A percentile compares a stretch with the other conserved stretches of the same genome.
Conservation (phyloP, 1,140 invertebrate genomes). For the Elymnias hypermnestra region DNA sequence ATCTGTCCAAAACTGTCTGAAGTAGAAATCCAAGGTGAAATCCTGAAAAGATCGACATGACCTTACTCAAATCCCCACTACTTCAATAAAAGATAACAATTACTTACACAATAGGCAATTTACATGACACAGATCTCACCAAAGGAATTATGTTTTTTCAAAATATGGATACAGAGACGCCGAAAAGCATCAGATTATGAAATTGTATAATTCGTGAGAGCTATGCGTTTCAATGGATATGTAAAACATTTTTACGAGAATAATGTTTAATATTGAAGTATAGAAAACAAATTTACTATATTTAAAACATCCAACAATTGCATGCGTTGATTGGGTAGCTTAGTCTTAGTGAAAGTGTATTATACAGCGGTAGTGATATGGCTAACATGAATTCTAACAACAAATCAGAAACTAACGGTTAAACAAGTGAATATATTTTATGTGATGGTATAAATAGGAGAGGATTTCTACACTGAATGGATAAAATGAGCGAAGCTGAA, state of each 20-base stretch:
- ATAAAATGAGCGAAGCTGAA: conserved; percentile 52
- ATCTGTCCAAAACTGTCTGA: conserved; percentile 98
- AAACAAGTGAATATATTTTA: too few species aligned
- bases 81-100: too few species aligned
- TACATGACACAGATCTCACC: background rate
- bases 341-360: background rate
- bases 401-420: conserved; percentile 14
- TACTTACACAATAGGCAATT: too few species aligned
- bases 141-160: too few species aligned
- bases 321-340: conserved; percentile 41
- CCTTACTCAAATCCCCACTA: too few species aligned
- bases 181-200: too few species aligned
- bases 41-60: conserved; percentile 80
- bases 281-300: conserved; percentile 4
- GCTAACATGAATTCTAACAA: conserved; percentile 12
- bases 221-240: too few species aligned
- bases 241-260: too few species aligned
- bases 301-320: conserved; percentile 48
- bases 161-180: too few species aligned
- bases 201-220: too few species aligned
- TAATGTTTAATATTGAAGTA: too few species aligned
- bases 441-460: conserved; percentile 35
- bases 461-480: conserved; percentile 46
- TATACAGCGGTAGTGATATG: conserved; percentile 7
- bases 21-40: conserved; percentile 99